Conservation (phyloP, 1,140 invertebrate genomes). For the Drosophila saltans region DNA sequence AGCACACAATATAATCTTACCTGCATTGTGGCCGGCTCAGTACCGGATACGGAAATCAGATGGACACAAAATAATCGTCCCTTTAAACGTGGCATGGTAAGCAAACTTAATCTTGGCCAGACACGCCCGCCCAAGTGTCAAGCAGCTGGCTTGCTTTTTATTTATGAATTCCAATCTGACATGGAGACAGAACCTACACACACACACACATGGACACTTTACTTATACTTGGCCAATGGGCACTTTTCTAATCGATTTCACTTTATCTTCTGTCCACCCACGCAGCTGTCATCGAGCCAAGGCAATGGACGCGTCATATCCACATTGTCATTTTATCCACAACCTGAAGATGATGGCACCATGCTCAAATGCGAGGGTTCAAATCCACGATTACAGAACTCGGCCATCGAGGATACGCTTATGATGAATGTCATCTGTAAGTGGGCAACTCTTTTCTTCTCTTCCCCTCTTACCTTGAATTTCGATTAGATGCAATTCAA, state of each 20-base stretch:
- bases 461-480: conserved; percentile 12
- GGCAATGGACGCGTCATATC: conserved; percentile 90
- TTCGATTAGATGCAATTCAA: conserved; percentile 47
- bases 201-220: neutral
- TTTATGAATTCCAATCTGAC: conserved; percentile 4
- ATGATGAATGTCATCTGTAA: conserved; percentile 94
- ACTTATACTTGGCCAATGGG: conserved; percentile 47
- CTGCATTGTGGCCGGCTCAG: conserved; percentile 92
- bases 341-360: conserved; percentile 92
- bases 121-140: neutral
- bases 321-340: conserved; percentile 90
- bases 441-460: conserved; percentile 80
- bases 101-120: conserved; percentile 35
- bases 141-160: conserved; percentile 6
- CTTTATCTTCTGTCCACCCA: conserved; percentile 33
- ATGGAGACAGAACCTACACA: neutral
- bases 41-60: conserved; percentile 91
- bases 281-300: conserved; percentile 86
- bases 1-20: conserved; percentile 89
- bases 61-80: conserved; percentile 91
- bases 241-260: conserved; percentile 78
- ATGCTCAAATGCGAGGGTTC: conserved; percentile 92
- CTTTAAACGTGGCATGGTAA: conserved; percentile 89
- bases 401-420: conserved; percentile 90
- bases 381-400: conserved; percentile 89